These are phyloP conservation scores for Achatina immaculata DNA, from an alignment of 1,140 invertebrate species.

Conservation along the genomic window DNA sequence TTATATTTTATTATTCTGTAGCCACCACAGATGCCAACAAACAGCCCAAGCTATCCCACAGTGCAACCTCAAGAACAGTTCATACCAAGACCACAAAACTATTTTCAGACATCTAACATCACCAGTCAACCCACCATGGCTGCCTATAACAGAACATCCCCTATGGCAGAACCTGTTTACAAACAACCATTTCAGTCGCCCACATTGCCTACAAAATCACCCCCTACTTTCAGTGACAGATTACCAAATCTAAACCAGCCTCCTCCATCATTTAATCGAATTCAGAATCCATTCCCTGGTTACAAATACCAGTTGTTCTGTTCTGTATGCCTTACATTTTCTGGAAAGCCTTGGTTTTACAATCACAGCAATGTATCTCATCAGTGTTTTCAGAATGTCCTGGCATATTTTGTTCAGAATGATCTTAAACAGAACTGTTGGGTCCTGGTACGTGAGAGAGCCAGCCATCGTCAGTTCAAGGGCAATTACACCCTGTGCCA, in stretches of 20 bases:
- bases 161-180: background rate
- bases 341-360: constrained; percentile 47
- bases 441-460: constrained; percentile 61
- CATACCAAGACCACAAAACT: background rate
- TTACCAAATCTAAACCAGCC: constrained; percentile 21
- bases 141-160: background rate
- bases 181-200: background rate
- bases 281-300: constrained; percentile 50
- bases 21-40: background rate
- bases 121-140: background rate
- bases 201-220: background rate
- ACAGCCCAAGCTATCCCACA: background rate
- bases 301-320: constrained; percentile 58
- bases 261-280: background rate
- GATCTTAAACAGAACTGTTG: constrained; percentile 36
- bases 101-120: background rate
- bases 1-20: background rate
- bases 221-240: background rate
- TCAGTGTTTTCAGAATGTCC: constrained; percentile 61
- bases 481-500: constrained; percentile 62
- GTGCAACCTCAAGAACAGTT: background rate
- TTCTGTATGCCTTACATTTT: constrained; percentile 51
- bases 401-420: constrained; percentile 48
- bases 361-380: constrained; percentile 44
- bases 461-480: constrained; percentile 56